These are phyloP conservation scores for Diplogasteroides magnus DNA, from an alignment of 1,140 invertebrate species.

Conservation along the genomic window DNA sequence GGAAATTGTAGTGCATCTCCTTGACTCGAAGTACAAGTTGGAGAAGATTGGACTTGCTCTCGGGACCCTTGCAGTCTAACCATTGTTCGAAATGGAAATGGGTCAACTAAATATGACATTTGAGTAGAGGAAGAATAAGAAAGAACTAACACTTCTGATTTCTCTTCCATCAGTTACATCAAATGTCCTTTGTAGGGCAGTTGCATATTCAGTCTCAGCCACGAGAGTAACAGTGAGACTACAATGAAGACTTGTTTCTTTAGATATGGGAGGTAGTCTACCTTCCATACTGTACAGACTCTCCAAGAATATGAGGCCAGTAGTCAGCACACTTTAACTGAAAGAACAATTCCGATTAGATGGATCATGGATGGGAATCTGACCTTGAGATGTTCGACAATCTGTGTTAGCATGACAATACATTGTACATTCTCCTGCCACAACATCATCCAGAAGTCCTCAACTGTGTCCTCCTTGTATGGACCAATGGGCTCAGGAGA, in stretches of 20 bases:
- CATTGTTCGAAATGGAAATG: neutral
- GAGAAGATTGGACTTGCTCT: neutral
- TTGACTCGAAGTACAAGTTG: neutral
- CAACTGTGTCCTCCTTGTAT: neutral
- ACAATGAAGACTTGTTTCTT: too few species aligned
- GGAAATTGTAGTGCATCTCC: neutral
- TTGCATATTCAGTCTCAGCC: neutral
- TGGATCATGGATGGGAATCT: too few species aligned
- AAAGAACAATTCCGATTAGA: too few species aligned
- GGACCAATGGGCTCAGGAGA: neutral
- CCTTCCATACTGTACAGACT: too few species aligned
- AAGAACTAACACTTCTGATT: neutral
- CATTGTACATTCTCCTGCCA: neutral
- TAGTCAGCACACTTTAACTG: neutral
- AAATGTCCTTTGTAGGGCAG: neutral
- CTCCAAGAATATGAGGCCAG: neutral
- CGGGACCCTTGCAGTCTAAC: neutral
- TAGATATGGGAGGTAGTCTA: too few species aligned
- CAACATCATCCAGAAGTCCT: neutral
- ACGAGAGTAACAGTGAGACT: too few species aligned
- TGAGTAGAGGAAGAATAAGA: neutral
- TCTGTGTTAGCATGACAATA: neutral
- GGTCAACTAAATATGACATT: neutral
- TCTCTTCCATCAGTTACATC: neutral
- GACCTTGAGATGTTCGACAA: neutral